Base-by-base conservation (phyloP, 2,113 vertebrate species). In the Trichechus manatus region DNA sequence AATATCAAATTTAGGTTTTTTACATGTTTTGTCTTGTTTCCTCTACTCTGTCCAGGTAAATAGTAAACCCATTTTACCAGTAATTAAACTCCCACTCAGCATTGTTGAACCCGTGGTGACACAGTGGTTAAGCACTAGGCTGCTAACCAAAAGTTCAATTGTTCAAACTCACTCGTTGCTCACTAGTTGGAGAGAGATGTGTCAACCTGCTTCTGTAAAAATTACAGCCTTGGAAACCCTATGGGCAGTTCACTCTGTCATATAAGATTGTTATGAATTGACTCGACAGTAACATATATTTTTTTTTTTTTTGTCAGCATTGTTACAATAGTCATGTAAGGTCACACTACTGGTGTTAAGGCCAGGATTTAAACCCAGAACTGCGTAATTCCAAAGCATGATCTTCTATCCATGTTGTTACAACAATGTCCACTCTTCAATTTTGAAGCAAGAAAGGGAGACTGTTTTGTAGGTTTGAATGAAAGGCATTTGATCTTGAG, bases 291-390 rank as follows among this genome's bases (percentile, higher is more conserved):
- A 70, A 15, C 5, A 4, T n/a, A n/a, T n/a, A n/a, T n/a, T n/a
- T n/a, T n/a, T 9, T 70, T 70, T 33, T 56, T 56, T 56, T 56
- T 56, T 17, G 2, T 77, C 29, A 93, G 29, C 10, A 39, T 27
- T 39, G 4, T 66, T 56, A 27, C 1, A 22, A 4, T 39, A 31
- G 13, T 22, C 47, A 68, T 25, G 77, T 59, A 84, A 61, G 9
- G 8, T 42, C 53, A 42, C 13, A 33, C 53, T 53, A 4, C 27
- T 70, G 20, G 11, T 87, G 13, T 74, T 44, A 87, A n/a, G 29
- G 39, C 59, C 23, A 96, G 36, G 22, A 96, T 75, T 88, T 33
- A 87, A 93, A 92, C 29, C 9, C 31, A 95, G 15, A 77, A 42
- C 20, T 53, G 0, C n/a, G 29, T 61, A 7, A 80, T 50, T 83